Conservation (phyloP, 2,113 vertebrate genomes). For the Gobius niger region DNA sequence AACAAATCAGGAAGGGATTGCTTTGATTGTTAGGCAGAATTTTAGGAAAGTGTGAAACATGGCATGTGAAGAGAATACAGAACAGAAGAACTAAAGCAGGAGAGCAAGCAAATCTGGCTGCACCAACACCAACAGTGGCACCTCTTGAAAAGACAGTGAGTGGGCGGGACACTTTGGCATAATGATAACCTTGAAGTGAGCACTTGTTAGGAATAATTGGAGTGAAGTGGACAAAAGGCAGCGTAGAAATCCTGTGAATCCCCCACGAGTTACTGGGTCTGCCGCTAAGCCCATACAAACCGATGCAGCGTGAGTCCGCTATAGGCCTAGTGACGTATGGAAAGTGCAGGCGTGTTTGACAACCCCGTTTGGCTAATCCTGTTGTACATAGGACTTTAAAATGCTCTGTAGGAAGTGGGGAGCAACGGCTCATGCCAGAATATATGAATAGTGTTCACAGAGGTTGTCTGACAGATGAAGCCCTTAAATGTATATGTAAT, state of each 20-base stretch:
- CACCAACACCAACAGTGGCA: not conserved
- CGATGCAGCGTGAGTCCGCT: not conserved
- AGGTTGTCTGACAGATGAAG: not conserved
- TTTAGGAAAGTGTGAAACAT: conserved; percentile 2
- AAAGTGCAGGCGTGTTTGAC: not conserved
- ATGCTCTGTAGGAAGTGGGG: not conserved
- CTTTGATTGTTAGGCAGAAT: conserved; percentile 3
- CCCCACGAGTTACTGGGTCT: conserved; percentile 29
- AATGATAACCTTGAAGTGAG: conserved; percentile 41
- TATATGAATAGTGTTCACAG: conserved; percentile 1
- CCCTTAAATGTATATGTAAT: not conserved
- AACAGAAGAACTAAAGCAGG: conserved; percentile 4
- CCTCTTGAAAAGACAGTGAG: conserved; percentile 26
- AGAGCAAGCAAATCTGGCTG: conserved; percentile 4
- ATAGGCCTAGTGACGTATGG: not conserved
- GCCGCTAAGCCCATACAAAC: conserved; percentile 10
- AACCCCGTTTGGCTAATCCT: not conserved
- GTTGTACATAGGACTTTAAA: not conserved
- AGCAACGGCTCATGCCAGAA: not conserved
- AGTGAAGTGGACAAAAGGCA: conserved; percentile 43
- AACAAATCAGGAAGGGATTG: conserved; percentile 12
- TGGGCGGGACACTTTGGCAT: conserved; percentile 1
- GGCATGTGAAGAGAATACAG: conserved; percentile 13
- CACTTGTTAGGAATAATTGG: conserved; percentile 53
- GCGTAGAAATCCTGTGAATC: conserved; percentile 45